These are phyloP conservation scores for Dendrolimus pini DNA, from an alignment of 2,888 invertebrate species.

Conservation along the genomic window DNA sequence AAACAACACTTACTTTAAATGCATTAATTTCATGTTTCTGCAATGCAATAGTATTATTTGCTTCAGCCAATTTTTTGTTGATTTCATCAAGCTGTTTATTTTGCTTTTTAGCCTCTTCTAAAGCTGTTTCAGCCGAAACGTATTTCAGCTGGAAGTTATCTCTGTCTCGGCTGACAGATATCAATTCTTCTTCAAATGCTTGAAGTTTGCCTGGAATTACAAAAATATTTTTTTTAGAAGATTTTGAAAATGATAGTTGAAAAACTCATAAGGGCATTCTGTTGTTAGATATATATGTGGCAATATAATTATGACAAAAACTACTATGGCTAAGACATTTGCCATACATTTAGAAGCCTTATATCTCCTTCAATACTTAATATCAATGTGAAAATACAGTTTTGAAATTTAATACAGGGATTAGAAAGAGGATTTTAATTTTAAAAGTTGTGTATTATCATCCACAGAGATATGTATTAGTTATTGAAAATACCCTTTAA, in stretches of 20 bases:
- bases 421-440: too few species aligned
- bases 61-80: slow-evolving; percentile 55
- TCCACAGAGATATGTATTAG: too few species aligned
- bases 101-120: slow-evolving; percentile 74
- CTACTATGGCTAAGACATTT: too few species aligned
- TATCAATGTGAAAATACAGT: too few species aligned
- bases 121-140: slow-evolving; percentile 67
- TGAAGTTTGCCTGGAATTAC: slow-evolving; percentile 49
- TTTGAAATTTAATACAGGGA: too few species aligned
- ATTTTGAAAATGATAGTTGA: background rate
- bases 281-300: too few species aligned
- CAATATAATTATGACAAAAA: too few species aligned
- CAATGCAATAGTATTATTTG: slow-evolving; percentile 58
- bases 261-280: too few species aligned
- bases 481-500: too few species aligned
- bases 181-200: slow-evolving; percentile 66
- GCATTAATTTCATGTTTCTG: slow-evolving; percentile 63
- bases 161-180: slow-evolving; percentile 59
- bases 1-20: slow-evolving; percentile 42
- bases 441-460: too few species aligned
- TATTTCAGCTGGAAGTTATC: slow-evolving; percentile 64
- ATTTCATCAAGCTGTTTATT: slow-evolving; percentile 72
- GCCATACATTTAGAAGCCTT: too few species aligned
- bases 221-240: background rate
- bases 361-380: too few species aligned